Base-by-base conservation (phyloP, 2,113 vertebrate species). In the Tragelaphus scriptus region DNA sequence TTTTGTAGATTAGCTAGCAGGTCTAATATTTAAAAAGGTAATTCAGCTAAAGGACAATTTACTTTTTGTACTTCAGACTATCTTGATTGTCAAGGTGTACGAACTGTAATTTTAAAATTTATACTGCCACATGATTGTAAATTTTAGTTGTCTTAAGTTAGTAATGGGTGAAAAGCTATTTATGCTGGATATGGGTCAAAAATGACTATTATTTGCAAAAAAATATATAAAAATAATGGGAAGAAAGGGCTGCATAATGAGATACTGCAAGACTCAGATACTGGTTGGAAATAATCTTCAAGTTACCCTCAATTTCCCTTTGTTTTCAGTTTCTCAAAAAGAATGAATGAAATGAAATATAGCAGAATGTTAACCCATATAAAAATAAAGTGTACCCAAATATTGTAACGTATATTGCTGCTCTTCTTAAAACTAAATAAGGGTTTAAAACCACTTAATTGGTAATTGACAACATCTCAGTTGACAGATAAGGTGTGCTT, bases 171-270 rank as follows among this genome's bases (percentile, higher is more conserved):
- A 96, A 98, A 97, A 98, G 97, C 96, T 98, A 98, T 98, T 98
- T 98, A 98, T 98, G 98, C 98, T 99, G 98, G 97, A 97, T 98
- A 95, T 97, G 90, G 98, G 98, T 98, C 98, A 98, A 96, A 98
- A 98, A 98, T 98, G 98, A 98, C 98, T 77, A 86, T 98, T 98
- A 98, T 98, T 98, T 99, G 98, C 98, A 98, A 99, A 99, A 98
- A 98, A 98, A 97, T 82, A 58, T 88, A 80, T 91, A 92, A 92
- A 96, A 97, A 97, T 89, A 96, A 97, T 97, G 97, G 97, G 98
- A 98, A 93, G 95, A 98, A 99, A 99, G 98, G 99, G 98, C 99
- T 99, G 98, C 98, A 97, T 98, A 98, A 96, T 91, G 96, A 98
- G 97, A 98, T 89, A 94, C 51, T 97, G 97, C 96, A 98, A 98